A percentile compares a stretch with the other conserved stretches of the same genome.
phyloP scores from a whole-genome alignment of 2,888 invertebrate genomes.

The Papilio demoleus region DNA sequence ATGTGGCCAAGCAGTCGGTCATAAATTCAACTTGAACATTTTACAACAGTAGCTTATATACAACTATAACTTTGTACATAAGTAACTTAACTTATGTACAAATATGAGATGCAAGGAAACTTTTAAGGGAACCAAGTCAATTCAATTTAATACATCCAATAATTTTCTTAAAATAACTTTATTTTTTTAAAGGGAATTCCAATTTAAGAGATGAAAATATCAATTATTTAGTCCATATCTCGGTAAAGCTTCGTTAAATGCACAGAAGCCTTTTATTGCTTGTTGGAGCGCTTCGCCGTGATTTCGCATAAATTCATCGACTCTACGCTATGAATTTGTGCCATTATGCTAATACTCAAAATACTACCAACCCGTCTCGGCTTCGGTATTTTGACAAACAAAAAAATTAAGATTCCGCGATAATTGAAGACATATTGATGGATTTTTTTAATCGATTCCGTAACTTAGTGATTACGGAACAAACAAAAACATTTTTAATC shows the following conservation, averaged over 20 bases:
- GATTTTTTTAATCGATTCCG: background rate
- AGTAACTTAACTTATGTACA: too few species aligned
- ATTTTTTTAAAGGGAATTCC: background rate
- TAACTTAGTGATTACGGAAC: background rate
- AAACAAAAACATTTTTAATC: conserved; percentile 2
- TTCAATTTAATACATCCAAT: background rate
- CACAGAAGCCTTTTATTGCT: conserved; percentile 29
- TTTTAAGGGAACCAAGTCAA: background rate
- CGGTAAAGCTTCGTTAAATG: conserved; percentile 28
- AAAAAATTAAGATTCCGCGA: background rate
- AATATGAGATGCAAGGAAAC: background rate
- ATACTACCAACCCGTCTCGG: background rate
- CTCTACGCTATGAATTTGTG: conserved; percentile 11
- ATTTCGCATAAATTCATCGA: conserved; percentile 34
- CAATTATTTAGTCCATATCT: background rate
- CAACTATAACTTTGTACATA: too few species aligned
- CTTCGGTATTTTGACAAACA: background rate
- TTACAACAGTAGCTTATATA: too few species aligned
- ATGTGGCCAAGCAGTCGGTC: too few species aligned
- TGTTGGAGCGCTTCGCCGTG: conserved; percentile 16
- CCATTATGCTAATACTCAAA: background rate
- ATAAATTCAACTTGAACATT: too few species aligned
- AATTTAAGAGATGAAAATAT: too few species aligned
- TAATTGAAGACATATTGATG: background rate
- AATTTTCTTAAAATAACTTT: background rate